Conservation (phyloP, 2,797 vertebrate genomes). For the Mus spretus region DNA sequence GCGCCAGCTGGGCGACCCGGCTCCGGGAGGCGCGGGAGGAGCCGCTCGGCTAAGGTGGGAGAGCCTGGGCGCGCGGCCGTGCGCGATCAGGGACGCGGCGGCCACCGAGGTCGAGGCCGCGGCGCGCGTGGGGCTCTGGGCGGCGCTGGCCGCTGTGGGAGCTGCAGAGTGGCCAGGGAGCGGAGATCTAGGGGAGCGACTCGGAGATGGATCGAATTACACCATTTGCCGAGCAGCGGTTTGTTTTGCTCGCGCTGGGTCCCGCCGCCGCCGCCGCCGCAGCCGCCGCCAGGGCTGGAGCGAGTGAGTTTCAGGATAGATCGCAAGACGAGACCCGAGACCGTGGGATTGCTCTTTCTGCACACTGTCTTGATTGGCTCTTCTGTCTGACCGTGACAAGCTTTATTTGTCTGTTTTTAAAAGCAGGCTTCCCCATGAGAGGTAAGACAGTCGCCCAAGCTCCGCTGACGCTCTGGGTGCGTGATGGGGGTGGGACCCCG, state of each 20-base stretch:
- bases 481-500: conserved; percentile 19
- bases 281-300: conserved; percentile 24
- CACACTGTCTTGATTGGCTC: not conserved
- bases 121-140: conserved; percentile 85
- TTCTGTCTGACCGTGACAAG: conserved; percentile 33
- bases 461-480: not conserved
- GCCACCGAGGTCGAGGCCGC: conserved; percentile 83
- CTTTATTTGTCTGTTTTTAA: not conserved
- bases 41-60: conserved; percentile 57
- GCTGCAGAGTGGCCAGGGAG: conserved; percentile 88
- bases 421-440: conserved; percentile 76
- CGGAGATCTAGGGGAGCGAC: conserved; percentile 90
- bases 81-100: conserved; percentile 86
- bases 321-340: conserved; percentile 62
- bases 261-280: conserved; percentile 73
- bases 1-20: conserved; percentile 47
- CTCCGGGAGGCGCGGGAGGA: conserved; percentile 63
- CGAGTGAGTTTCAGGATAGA: conserved; percentile 66
- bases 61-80: conserved; percentile 68
- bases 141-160: conserved; percentile 83
- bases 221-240: conserved; percentile 92
- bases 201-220: conserved; percentile 94
- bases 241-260: conserved; percentile 91
- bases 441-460: conserved; percentile 77
- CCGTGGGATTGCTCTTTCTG: conserved; percentile 1